phyloP scores from a whole-genome alignment of 2,113 vertebrate genomes.

The Anarrhichthys ocellatus region DNA sequence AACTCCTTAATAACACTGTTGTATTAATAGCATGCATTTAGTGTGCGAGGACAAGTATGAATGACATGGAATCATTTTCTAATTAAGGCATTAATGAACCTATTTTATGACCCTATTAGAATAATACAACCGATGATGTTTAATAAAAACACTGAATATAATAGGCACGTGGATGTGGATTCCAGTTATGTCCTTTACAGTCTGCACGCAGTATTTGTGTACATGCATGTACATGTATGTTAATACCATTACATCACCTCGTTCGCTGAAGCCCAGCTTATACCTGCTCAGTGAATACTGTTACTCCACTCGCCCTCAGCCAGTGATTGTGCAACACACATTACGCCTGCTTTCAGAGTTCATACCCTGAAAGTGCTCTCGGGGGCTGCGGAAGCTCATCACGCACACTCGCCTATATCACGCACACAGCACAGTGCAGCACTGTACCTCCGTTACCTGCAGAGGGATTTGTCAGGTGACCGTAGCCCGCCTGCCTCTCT shows the following conservation, averaged over 20 bases:
- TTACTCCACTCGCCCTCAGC: slow-evolving; percentile 31
- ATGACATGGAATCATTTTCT: slow-evolving; percentile 15
- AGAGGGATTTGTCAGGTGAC: slow-evolving; percentile 39
- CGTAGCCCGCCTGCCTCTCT: slow-evolving; percentile 24
- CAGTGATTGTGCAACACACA: slow-evolving; percentile 47
- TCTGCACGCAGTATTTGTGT: slow-evolving; percentile 10
- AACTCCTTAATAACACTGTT: neutral
- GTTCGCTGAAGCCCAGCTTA: slow-evolving; percentile 27
- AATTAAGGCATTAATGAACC: slow-evolving; percentile 31
- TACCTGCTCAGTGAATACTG: slow-evolving; percentile 51
- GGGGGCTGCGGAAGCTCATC: slow-evolving; percentile 53
- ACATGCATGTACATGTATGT: slow-evolving; percentile 1
- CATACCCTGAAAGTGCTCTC: slow-evolving; percentile 55
- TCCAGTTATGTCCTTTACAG: slow-evolving; percentile 15
- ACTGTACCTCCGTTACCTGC: slow-evolving; percentile 51
- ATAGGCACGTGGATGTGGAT: neutral
- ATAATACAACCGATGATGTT: neutral
- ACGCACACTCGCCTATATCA: slow-evolving; percentile 33
- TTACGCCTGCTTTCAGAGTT: slow-evolving; percentile 53
- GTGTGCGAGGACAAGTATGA: slow-evolving; percentile 1
- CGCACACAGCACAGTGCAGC: slow-evolving; percentile 52
- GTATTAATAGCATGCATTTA: slow-evolving; percentile 27
- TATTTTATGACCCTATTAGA: slow-evolving; percentile 34
- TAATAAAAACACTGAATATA: slow-evolving; percentile 32
- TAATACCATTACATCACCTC: slow-evolving; percentile 21